Evolutionary conservation across 2,888 invertebrate species (phyloP), one percentile per base, ranked within the genome.

Genomic region (Ophraella communa): DNA sequence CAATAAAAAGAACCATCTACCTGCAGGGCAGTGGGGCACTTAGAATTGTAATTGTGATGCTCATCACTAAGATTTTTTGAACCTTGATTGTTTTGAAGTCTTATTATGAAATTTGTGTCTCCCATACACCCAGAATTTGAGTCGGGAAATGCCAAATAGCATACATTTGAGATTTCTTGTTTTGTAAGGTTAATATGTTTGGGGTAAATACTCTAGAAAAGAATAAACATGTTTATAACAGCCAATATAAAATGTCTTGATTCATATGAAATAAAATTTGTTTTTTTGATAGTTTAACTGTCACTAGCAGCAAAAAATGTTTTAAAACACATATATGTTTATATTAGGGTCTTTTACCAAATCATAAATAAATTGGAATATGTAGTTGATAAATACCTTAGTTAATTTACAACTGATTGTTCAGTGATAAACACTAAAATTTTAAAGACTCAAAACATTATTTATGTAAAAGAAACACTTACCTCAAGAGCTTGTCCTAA

Each of bases 71-170:
- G 81, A 23, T 82, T 82, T 65, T 78, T 80, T 68, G 84, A 82
- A 65, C 88, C 86, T 8, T 88, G 85, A 66, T 87, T 87, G 72
- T 89, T 88, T 63, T 95, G 89, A 71, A 98, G 87, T 68, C 97
- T 87, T 77, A 99, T 94, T 79, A 97, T 96, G 83, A 97, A 99
- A 81, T 93, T 94, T 52, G 98, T 98, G 81, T 99, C 98, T 54
- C 98, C 97, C 95, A 98, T 97, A 81, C 97, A 96, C 59, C 97
- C 96, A 2, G 98, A 98, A 85, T 99, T 99, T 0, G 98, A 98
- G 83, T 99, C 99, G 1, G 99, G 99, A 83, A 99, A 99, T 42
- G 98, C 96, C 81, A 98, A 86, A 82, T 99, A 99, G 83, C 98
- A 98, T 73, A 99, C 93, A 84, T 94, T 96, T 70, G 91, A 91